A percentile compares a stretch with the other conserved stretches of the same genome.
phyloP scores from a whole-genome alignment of 2,888 invertebrate genomes.

The Lingula anatina region DNA sequence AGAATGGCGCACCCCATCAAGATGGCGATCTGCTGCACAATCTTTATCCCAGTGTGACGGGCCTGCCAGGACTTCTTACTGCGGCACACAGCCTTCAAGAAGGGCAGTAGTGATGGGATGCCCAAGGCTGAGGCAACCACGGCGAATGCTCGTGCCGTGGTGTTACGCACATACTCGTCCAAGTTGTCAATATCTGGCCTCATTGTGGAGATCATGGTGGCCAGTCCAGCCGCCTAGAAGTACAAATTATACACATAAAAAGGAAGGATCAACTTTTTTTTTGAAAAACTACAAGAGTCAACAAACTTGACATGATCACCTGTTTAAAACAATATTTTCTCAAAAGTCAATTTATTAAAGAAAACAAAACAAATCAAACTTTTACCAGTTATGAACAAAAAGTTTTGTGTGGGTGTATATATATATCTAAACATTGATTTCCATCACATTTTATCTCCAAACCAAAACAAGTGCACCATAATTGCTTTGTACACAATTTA shows the following conservation, averaged over 20 bases:
- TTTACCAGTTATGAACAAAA: too few species aligned
- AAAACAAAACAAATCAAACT: too few species aligned
- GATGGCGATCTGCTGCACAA: constrained; percentile 99
- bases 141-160: constrained; percentile 99
- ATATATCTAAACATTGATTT: too few species aligned
- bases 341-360: too few species aligned
- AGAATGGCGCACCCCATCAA: constrained; percentile 99
- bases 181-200: constrained; percentile 99
- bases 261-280: neutral
- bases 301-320: neutral
- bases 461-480: neutral
- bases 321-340: too few species aligned
- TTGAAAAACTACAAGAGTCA: neutral
- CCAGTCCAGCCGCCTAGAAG: constrained; percentile 81
- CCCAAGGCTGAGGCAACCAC: constrained; percentile 98
- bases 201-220: constrained; percentile 99
- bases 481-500: too few species aligned
- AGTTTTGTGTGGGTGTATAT: too few species aligned
- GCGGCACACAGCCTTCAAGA: constrained; percentile 96
- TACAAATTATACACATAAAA: neutral
- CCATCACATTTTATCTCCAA: neutral
- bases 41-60: constrained; percentile 94
- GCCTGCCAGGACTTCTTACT: constrained; percentile 99
- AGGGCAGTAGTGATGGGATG: constrained; percentile 93
- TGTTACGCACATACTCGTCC: constrained; percentile 98